Evolutionary conservation across 92 coral and sea anemone species (phyloP).

Genomic region (Porites evermanni): DNA sequence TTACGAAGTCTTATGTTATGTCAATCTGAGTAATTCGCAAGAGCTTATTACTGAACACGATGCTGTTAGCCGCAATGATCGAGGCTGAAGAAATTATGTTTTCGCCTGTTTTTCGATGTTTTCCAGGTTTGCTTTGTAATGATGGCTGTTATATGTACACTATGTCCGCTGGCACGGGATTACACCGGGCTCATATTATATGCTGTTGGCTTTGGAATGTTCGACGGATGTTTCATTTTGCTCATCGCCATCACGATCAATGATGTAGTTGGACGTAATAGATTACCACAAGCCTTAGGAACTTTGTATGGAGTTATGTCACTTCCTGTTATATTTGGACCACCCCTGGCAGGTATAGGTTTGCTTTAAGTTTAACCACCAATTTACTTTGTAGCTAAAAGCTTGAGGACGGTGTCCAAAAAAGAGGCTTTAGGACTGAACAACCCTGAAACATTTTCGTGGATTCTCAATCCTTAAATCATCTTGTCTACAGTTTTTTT

Average conservation of each 20-base stretch:
- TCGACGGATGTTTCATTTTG: slow-evolving; percentile 94
- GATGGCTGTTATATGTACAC: slow-evolving; percentile 85
- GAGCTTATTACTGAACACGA: too few species aligned
- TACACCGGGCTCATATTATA: slow-evolving; percentile 82
- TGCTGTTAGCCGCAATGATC: too few species aligned
- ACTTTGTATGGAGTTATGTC: slow-evolving; percentile 85
- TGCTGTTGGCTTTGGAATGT: slow-evolving; percentile 80
- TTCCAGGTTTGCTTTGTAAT: slow-evolving; percentile 82
- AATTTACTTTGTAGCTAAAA: too few species aligned
- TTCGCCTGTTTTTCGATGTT: neutral
- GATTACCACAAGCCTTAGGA: slow-evolving; percentile 81
- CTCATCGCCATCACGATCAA: slow-evolving; percentile 87
- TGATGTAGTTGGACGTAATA: slow-evolving; percentile 79
- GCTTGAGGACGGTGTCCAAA: too few species aligned
- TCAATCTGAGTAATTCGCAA: too few species aligned
- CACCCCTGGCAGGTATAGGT: slow-evolving; percentile 92
- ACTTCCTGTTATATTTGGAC: slow-evolving; percentile 88
- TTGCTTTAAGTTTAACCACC: too few species aligned
- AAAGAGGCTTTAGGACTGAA: too few species aligned
- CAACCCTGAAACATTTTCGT: too few species aligned
- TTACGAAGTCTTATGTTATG: too few species aligned
- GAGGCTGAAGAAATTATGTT: too few species aligned
- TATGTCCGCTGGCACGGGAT: slow-evolving; percentile 85
- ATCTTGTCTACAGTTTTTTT: too few species aligned
- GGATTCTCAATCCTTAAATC: too few species aligned